phyloP scores from a whole-genome alignment of 2,113 vertebrate species.

The Tetraodon nigroviridis region DNA sequence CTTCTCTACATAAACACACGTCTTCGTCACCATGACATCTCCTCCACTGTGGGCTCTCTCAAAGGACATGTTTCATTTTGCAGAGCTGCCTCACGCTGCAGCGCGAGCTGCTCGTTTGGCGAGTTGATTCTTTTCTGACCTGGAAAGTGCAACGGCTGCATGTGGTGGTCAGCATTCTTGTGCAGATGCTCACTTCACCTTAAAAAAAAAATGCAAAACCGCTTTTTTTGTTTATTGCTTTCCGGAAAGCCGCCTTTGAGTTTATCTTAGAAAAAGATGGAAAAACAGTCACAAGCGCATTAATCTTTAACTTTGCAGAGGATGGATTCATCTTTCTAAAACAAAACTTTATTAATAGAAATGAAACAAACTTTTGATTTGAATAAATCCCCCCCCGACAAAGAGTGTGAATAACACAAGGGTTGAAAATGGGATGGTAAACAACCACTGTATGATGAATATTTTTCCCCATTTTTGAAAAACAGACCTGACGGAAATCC shows the following conservation, averaged over 20 bases:
- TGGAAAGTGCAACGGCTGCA: conserved; percentile 15
- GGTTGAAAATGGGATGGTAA: conserved; percentile 21
- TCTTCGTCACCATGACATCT: not conserved
- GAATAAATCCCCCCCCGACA: conserved; percentile 5
- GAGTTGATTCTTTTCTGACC: conserved; percentile 22
- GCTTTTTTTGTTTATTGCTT: not conserved
- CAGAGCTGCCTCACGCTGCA: not conserved
- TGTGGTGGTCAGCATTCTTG: conserved; percentile 34
- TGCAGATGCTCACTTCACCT: conserved; percentile 23
- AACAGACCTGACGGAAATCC: conserved; percentile 35
- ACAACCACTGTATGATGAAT: conserved; percentile 19
- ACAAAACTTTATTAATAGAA: conserved; percentile 35
- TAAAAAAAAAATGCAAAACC: conserved; percentile 22
- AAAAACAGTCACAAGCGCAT: conserved; percentile 43
- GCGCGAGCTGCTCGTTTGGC: conserved; percentile 1
- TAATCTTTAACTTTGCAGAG: conserved; percentile 29
- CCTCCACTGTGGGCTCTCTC: conserved; percentile 1
- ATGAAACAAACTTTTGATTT: conserved; percentile 23
- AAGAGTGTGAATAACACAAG: conserved; percentile 16
- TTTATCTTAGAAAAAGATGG: conserved; percentile 15
- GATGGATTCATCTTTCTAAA: conserved; percentile 46
- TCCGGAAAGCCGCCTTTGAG: not conserved
- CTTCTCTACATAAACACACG: not conserved
- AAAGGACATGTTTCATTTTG: not conserved
- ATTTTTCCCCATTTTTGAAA: conserved; percentile 2